phyloP scores from a whole-genome alignment of 1,140 invertebrate species.

The Chelonus insularis region DNA sequence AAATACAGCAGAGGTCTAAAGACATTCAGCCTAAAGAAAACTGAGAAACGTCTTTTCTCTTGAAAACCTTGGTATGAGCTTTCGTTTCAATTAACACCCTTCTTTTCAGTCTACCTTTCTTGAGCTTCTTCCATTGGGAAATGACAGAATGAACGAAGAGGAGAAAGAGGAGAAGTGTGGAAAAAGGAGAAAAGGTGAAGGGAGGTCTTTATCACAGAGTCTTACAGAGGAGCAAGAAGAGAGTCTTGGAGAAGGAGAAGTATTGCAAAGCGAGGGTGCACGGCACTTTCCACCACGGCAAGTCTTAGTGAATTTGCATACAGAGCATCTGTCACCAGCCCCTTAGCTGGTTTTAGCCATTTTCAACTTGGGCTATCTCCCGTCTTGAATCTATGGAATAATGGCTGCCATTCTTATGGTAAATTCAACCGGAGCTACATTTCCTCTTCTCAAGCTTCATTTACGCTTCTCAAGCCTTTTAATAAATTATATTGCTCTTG shows the following conservation, averaged over 20 bases:
- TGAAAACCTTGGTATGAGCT: conserved; percentile 6
- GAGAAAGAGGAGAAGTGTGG: neutral
- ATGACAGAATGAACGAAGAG: neutral
- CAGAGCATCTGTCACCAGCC: conserved; percentile 61
- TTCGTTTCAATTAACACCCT: conserved; percentile 34
- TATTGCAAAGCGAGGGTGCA: conserved; percentile 21
- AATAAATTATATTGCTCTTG: too few relatives aligned
- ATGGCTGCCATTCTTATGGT: conserved; percentile 58
- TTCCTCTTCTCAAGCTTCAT: conserved; percentile 14
- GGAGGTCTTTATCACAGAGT: conserved; percentile 28
- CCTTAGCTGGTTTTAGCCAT: conserved; percentile 53
- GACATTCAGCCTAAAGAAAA: neutral
- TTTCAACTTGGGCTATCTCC: conserved; percentile 55
- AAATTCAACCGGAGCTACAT: conserved; percentile 32
- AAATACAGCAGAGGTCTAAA: neutral
- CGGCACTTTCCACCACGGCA: conserved; percentile 23
- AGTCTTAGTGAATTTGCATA: conserved; percentile 56
- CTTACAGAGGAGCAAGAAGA: neutral
- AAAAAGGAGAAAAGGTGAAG: conserved; percentile 10
- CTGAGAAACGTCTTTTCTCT: neutral
- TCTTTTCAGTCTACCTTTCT: neutral
- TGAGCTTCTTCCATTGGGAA: conserved; percentile 11
- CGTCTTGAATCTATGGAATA: conserved; percentile 54
- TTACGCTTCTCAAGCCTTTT: conserved; percentile 3
- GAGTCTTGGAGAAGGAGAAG: conserved; percentile 6